phyloP scores from a whole-genome alignment of 1,140 invertebrate genomes.

The Nasonia giraulti region DNA sequence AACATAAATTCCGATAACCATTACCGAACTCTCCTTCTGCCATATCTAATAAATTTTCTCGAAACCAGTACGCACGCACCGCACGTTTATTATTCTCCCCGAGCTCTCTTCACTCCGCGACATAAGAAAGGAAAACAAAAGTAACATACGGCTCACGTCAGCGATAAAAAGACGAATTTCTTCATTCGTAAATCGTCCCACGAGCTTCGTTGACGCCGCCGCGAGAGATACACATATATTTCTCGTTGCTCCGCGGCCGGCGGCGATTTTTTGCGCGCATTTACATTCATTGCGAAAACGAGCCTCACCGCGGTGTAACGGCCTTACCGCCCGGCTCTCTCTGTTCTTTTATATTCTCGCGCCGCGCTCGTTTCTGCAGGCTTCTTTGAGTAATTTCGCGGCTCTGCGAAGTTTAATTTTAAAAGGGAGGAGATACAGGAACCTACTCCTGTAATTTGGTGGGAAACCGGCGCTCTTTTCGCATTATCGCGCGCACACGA shows the following conservation, averaged over 20 bases:
- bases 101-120: no score
- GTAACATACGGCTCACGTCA: neutral
- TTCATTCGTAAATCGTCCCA: slow-evolving; percentile 8
- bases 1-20: no score
- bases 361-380: no score
- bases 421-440: neutral
- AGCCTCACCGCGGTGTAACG: neutral
- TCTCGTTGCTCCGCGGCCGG: neutral
- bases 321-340: neutral
- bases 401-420: neutral
- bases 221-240: neutral
- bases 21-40: no score
- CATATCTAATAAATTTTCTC: no score
- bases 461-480: neutral
- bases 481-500: neutral
- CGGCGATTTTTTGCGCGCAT: neutral
- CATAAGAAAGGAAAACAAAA: neutral
- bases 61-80: no score
- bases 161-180: slow-evolving; percentile 12
- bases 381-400: no score
- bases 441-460: no score
- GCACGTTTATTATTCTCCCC: no score
- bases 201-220: neutral
- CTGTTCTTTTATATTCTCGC: no score
- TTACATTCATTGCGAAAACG: slow-evolving; percentile 4